These are phyloP conservation scores for Schlechtendalia chinensis DNA, from an alignment of 1,140 invertebrate genomes.

Conservation along the genomic window DNA sequence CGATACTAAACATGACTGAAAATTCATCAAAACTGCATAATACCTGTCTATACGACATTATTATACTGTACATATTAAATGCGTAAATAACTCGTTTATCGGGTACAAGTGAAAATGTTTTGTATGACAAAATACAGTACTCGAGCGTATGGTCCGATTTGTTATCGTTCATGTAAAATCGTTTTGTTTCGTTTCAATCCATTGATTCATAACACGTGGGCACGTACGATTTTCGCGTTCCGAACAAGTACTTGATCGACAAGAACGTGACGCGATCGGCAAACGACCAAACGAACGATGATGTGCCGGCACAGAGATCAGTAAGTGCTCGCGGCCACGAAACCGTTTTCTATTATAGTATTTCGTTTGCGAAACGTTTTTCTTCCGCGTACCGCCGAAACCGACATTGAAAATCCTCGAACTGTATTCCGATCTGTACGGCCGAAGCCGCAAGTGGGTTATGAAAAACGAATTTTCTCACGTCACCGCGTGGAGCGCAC, in stretches of 20 bases:
- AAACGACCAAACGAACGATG: not conserved
- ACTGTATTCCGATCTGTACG: not conserved
- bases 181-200: too few relatives aligned
- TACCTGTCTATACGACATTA: too few relatives aligned
- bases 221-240: not conserved
- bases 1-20: too few relatives aligned
- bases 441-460: slow-evolving; percentile 20
- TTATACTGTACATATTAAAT: too few relatives aligned
- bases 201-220: too few relatives aligned
- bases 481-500: not conserved
- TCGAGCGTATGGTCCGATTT: too few relatives aligned
- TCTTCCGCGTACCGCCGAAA: not conserved
- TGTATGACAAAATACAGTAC: too few relatives aligned
- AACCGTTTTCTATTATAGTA: not conserved
- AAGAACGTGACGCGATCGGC: not conserved
- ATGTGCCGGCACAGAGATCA: not conserved
- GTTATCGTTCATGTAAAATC: too few relatives aligned
- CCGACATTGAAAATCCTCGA: not conserved
- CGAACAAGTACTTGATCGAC: not conserved
- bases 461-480: slow-evolving; percentile 37
- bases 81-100: too few relatives aligned
- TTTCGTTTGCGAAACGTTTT: too few relatives aligned
- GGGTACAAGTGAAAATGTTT: too few relatives aligned
- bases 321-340: not conserved
- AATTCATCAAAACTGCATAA: too few relatives aligned